A percentile compares a stretch with the other conserved stretches of the same genome.
These are phyloP conservation scores for Spodoptera exigua DNA, from an alignment of 2,888 invertebrate species.

Conservation along the genomic window DNA sequence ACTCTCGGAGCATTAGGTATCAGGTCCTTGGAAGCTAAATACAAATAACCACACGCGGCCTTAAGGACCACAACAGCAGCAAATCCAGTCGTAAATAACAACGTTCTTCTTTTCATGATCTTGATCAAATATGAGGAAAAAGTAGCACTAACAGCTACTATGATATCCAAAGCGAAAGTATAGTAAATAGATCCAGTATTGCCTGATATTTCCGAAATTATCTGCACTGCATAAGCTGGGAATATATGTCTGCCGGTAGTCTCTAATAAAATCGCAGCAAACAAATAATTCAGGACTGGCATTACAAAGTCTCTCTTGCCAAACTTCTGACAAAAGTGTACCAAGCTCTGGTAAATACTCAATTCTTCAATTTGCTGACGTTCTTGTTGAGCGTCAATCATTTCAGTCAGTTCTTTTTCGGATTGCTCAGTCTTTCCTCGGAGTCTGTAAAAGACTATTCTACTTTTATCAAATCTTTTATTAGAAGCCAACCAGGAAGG, in stretches of 20 bases:
- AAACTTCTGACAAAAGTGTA: slow-evolving; percentile 37
- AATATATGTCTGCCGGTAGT: slow-evolving; percentile 62
- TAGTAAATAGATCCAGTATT: slow-evolving; percentile 54
- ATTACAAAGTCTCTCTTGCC: slow-evolving; percentile 44
- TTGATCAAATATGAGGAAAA: slow-evolving; percentile 51
- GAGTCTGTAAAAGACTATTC: slow-evolving; percentile 83
- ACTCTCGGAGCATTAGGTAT: slow-evolving; percentile 53
- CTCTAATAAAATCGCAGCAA: slow-evolving; percentile 59
- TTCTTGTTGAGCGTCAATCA: slow-evolving; percentile 63
- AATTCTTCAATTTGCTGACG: neutral
- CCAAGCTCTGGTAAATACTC: neutral
- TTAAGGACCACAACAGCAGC: slow-evolving; percentile 52
- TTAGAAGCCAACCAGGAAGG: slow-evolving; percentile 88
- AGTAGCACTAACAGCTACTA: slow-evolving; percentile 56
- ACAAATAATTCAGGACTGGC: slow-evolving; percentile 56
- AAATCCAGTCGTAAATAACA: slow-evolving; percentile 64
- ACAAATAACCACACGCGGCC: slow-evolving; percentile 55
- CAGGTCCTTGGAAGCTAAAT: slow-evolving; percentile 38
- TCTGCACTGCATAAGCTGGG: slow-evolving; percentile 65
- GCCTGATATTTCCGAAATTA: slow-evolving; percentile 60
- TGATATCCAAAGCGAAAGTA: slow-evolving; percentile 61
- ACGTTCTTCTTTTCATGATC: slow-evolving; percentile 57
- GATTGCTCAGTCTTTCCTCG: slow-evolving; percentile 75
- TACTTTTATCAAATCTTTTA: slow-evolving; percentile 81
- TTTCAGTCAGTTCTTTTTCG: slow-evolving; percentile 58